Evolutionary conservation across 92 coral and sea anemone species (phyloP), one percentile per base, ranked within the genome.

Genomic region (Palythoa grandiflora): DNA sequence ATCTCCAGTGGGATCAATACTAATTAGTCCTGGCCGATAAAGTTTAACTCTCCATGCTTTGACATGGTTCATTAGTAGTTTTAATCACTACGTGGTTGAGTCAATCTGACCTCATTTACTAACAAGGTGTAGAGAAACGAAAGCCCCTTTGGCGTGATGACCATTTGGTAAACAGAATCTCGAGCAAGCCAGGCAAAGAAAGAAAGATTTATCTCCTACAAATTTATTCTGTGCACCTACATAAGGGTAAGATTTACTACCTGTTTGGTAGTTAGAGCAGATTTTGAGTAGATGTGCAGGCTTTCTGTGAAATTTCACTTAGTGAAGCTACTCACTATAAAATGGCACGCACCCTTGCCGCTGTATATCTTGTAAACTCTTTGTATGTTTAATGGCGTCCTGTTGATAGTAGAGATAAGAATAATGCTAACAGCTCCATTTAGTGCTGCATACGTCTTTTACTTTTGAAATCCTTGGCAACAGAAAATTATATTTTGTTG

Each of bases 51-150:
- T 14, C 20, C 68, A 77, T 77, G 53, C 13, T 81, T 66, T 81
- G 86, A 81, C 75, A 68, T 47, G 86, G 75, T 66, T 81, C 76
- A 81, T 81, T 81, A 81, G 50, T 21, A 20, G 53, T 70, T 65
- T 51, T 44, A 57, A 79, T 79, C 71, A 36, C 74, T 44, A 39
- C 85, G 73, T 63, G 73, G 5, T 40, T 9, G 55, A 44, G 75
- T 20, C 20, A 14, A 3, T 48, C 83, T 77, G 83, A 37, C 68
- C 83, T 77, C 83, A 28, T 77, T 81, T 81, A 75, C 86, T 81
- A 81, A 81, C 75, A 66, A 81, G 86, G 86, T 81, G 76, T 28
- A 28, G 75, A 81, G 86, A 81, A 81, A 66, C 71, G 59, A 81
- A 20, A 28, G 15, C 20, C 39, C 15, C 13, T 39, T 12, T 53